phyloP scores from a whole-genome alignment of 1,140 invertebrate species.

The Eumeta japonica region DNA sequence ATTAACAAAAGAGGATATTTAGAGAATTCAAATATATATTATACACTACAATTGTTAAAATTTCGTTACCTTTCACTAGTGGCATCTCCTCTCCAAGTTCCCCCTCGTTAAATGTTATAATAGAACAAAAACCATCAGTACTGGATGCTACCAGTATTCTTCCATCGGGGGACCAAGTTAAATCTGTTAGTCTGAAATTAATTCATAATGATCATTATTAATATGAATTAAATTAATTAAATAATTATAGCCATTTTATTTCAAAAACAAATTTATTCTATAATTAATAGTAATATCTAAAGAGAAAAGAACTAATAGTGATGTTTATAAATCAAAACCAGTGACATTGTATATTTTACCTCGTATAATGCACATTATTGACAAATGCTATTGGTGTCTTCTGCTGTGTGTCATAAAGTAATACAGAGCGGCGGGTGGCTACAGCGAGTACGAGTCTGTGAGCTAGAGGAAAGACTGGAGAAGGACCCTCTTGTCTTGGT shows the following conservation, averaged over 20 bases:
- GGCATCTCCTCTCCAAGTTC: conserved; percentile 79
- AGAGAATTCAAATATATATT: too few relatives aligned
- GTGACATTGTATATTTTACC: too few relatives aligned
- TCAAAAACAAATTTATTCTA: too few relatives aligned
- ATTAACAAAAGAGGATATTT: too few relatives aligned
- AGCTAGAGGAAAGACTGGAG: conserved; percentile 57
- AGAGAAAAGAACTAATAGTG: too few relatives aligned
- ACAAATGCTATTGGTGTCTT: conserved; percentile 79
- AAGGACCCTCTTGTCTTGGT: conserved; percentile 59
- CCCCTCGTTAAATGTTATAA: conserved; percentile 77
- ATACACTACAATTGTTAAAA: too few relatives aligned
- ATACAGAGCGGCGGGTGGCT: conserved; percentile 80
- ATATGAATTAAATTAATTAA: too few relatives aligned
- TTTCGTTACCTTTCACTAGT: too few relatives aligned
- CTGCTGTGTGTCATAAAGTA: conserved; percentile 93
- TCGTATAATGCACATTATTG: conserved; percentile 90
- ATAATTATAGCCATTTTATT: too few relatives aligned
- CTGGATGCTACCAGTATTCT: conserved; percentile 81
- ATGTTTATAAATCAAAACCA: too few relatives aligned
- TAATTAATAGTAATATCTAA: too few relatives aligned
- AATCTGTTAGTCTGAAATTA: conserved; percentile 74
- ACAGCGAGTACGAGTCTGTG: conserved; percentile 86
- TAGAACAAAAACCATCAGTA: conserved; percentile 93
- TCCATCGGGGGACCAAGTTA: conserved; percentile 90
- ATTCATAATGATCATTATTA: neutral